Conservation (phyloP, 2,113 vertebrate species). For the Mus musculus region DNA sequence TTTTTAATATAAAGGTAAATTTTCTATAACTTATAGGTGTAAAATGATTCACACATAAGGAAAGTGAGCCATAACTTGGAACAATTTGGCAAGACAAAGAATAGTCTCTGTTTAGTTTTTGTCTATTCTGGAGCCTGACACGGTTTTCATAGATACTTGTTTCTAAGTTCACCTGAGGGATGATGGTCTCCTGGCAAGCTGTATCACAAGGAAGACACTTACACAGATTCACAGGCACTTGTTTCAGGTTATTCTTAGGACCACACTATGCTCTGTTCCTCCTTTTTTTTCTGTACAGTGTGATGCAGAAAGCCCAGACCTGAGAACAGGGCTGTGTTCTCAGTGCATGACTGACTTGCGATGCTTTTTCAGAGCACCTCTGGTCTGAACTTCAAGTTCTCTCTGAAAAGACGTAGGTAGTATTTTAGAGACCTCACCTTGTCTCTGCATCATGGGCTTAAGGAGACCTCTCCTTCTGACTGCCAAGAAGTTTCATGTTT, state of each 20-base stretch:
- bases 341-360: too few species aligned
- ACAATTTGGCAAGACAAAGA: neutral
- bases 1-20: neutral
- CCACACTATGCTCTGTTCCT: neutral
- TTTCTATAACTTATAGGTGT: neutral
- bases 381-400: neutral
- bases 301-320: too few species aligned
- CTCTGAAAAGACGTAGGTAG: neutral
- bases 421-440: neutral
- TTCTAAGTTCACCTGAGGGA: neutral
- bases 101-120: neutral
- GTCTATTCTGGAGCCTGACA: neutral
- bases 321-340: neutral
- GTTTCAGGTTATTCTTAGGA: neutral
- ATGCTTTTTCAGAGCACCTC: neutral
- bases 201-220: neutral
- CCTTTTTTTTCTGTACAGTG: neutral
- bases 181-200: neutral
- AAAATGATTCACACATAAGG: neutral
- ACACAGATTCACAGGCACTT: neutral
- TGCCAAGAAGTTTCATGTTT: neutral
- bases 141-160: neutral
- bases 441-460: neutral
- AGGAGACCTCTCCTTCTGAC: neutral
- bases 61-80: neutral